phyloP scores from a whole-genome alignment of 1,140 invertebrate genomes.

The Leptinotarsa texana region DNA sequence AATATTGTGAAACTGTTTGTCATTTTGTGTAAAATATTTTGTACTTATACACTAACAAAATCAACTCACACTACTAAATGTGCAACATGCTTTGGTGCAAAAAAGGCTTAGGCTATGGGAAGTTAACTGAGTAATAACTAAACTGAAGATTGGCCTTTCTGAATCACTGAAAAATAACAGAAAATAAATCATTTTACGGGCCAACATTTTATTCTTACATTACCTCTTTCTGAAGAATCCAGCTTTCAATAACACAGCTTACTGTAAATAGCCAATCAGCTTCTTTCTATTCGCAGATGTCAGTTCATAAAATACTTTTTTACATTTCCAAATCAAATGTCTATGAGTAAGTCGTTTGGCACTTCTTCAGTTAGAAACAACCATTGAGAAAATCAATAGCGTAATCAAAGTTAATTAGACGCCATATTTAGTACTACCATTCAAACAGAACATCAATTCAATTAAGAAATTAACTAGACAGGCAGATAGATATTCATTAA shows the following conservation, averaged over 20 bases:
- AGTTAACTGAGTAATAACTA: conserved; percentile 16
- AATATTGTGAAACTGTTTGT: conserved; percentile 20
- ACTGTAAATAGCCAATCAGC: conserved; percentile 21
- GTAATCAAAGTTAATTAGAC: too few relatives aligned
- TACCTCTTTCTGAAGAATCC: neutral
- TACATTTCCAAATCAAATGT: too few relatives aligned
- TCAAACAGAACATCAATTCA: too few relatives aligned
- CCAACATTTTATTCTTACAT: neutral
- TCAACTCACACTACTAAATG: conserved; percentile 34
- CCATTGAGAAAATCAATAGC: too few relatives aligned
- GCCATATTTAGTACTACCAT: too few relatives aligned
- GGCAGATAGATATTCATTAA: too few relatives aligned
- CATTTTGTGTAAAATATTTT: conserved; percentile 27
- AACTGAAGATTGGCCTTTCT: neutral
- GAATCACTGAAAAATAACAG: conserved; percentile 35
- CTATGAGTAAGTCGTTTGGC: too few relatives aligned
- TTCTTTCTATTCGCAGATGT: neutral
- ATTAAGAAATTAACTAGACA: too few relatives aligned
- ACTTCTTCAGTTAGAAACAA: too few relatives aligned
- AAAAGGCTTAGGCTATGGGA: conserved; percentile 32
- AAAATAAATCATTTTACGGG: conserved; percentile 49
- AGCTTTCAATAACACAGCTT: conserved; percentile 26
- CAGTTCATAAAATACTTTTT: conserved; percentile 13
- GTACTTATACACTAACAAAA: conserved; percentile 24
- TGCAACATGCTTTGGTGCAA: conserved; percentile 43